These are phyloP conservation scores for Gerris lacustris DNA, from an alignment of 2,888 invertebrate species.

Conservation along the genomic window DNA sequence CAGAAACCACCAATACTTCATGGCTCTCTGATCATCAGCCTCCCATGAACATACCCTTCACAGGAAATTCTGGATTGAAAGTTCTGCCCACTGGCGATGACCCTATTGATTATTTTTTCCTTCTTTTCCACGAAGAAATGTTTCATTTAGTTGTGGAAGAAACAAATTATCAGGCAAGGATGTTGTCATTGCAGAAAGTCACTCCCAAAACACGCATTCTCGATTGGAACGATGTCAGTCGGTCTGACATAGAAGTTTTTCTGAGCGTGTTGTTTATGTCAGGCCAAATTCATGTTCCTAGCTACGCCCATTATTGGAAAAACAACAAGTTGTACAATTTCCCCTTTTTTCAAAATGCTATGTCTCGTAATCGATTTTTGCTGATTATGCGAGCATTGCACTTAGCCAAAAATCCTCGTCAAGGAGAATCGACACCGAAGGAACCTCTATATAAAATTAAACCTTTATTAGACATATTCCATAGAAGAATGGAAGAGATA, in stretches of 20 bases:
- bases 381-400: not conserved
- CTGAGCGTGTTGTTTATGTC: not conserved
- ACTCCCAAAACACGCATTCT: not conserved
- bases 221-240: not conserved
- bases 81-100: not conserved
- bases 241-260: not conserved
- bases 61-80: not conserved
- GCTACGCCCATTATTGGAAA: not conserved
- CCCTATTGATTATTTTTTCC: not conserved
- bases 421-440: not conserved
- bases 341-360: not conserved
- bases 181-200: not conserved
- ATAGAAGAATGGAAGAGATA: not conserved
- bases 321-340: not conserved
- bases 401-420: not conserved
- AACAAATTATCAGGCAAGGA: not conserved
- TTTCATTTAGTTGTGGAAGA: not conserved
- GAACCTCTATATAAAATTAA: not conserved
- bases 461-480: not conserved
- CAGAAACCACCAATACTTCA: not conserved
- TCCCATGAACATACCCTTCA: not conserved
- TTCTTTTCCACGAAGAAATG: not conserved
- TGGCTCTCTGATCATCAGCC: not conserved
- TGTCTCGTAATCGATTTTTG: not conserved
- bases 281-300: not conserved